Evolutionary conservation across 2,113 vertebrate species (phyloP).

Genomic region (Himantopus leucocephalus): DNA sequence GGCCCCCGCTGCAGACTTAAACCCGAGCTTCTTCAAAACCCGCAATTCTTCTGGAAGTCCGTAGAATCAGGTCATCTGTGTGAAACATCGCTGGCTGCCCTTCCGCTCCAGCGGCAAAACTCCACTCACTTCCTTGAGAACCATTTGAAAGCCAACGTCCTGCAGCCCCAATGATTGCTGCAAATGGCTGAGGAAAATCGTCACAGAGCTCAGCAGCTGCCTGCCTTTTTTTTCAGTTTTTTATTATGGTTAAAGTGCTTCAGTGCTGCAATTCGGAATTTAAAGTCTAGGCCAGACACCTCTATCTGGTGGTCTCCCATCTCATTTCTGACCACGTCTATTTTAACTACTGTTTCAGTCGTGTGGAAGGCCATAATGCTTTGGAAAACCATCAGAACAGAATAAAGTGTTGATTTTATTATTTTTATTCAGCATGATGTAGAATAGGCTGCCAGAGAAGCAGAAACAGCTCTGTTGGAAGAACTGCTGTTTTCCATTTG

Average conservation of each 20-base stretch:
- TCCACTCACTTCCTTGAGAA: accelerated
- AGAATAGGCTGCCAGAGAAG: background rate
- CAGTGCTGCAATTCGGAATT: background rate
- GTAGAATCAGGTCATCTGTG: background rate
- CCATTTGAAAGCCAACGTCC: accelerated
- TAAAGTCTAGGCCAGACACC: background rate
- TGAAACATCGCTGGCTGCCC: background rate
- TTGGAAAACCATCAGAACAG: background rate
- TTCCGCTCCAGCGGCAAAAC: background rate
- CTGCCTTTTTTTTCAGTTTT: background rate
- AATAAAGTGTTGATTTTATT: background rate
- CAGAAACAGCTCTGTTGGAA: background rate
- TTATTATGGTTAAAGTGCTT: background rate
- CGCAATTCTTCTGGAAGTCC: background rate
- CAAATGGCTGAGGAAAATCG: background rate
- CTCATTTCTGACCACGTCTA: background rate
- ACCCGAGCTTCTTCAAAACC: background rate
- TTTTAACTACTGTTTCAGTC: background rate
- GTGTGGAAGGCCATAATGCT: background rate
- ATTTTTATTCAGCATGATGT: background rate
- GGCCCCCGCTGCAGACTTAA: background rate
- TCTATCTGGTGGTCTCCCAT: background rate
- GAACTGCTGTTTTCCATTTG: background rate
- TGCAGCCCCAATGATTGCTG: background rate
- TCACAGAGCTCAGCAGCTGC: background rate